Conservation (phyloP, 2,113 vertebrate species). For the Clupea harengus region DNA sequence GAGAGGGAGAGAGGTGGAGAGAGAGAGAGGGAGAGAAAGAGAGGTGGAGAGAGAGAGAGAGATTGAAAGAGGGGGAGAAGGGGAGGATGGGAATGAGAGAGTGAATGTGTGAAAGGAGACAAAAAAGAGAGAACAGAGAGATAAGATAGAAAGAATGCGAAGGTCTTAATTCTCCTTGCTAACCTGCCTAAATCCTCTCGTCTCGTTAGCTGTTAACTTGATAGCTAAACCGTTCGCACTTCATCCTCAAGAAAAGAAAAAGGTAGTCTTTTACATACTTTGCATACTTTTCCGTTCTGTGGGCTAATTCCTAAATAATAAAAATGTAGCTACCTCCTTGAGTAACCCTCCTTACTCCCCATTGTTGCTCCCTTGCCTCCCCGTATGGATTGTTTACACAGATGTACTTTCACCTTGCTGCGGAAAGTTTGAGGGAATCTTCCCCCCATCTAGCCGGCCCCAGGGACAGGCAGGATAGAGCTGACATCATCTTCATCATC, state of each 20-base stretch:
- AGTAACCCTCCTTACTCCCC: neutral
- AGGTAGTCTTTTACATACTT: neutral
- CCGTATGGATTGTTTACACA: constrained; percentile 69
- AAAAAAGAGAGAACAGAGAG: neutral
- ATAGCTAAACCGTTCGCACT: neutral
- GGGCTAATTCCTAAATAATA: neutral
- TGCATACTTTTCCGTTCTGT: constrained; percentile 39
- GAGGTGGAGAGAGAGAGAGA: no score
- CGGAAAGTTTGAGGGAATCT: constrained; percentile 48
- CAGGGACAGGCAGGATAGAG: constrained; percentile 48
- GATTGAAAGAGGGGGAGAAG: neutral
- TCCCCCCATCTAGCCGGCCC: constrained; percentile 41
- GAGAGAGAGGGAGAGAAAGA: constrained; percentile 31
- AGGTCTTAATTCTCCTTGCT: neutral
- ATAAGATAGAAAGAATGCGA: neutral
- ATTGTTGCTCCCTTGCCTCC: constrained; percentile 46
- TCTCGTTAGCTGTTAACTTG: neutral
- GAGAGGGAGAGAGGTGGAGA: constrained; percentile 48
- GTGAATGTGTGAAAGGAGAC: no score
- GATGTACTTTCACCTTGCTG: constrained; percentile 64
- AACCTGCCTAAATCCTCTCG: neutral
- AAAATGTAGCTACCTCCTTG: neutral
- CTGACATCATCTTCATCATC: constrained; percentile 54
- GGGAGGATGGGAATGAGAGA: neutral
- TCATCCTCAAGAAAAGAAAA: neutral